Conservation (phyloP, 2,113 vertebrate genomes). For the Chloroceryle aenea region DNA sequence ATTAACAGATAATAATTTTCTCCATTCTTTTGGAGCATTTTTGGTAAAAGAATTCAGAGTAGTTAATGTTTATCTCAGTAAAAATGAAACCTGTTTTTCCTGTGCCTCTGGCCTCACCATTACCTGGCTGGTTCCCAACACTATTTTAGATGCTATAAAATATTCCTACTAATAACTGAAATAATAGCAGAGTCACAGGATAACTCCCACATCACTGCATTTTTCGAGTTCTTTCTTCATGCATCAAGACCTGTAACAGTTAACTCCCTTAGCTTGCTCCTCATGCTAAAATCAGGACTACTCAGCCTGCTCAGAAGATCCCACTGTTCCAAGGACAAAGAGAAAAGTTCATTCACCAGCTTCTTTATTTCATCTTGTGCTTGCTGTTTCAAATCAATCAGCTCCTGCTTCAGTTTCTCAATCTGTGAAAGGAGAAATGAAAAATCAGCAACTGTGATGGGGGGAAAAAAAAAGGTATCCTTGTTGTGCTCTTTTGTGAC, state of each 20-base stretch:
- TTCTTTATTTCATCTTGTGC: conserved; percentile 75
- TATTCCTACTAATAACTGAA: background rate
- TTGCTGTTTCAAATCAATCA: conserved; percentile 70
- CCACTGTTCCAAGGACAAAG: background rate
- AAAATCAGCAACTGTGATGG: background rate
- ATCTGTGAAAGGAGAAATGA: conserved; percentile 72
- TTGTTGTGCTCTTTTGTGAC: background rate
- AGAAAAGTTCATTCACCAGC: conserved; percentile 70
- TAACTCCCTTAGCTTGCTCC: background rate
- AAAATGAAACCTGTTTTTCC: background rate
- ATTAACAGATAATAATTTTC: background rate
- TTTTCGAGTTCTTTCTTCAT: background rate
- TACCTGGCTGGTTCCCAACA: background rate
- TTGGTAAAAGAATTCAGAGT: background rate
- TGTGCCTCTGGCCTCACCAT: background rate
- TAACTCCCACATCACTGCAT: background rate
- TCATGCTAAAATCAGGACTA: background rate
- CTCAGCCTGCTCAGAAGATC: background rate
- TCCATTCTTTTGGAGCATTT: background rate
- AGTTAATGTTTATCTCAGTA: background rate
- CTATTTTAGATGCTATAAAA: background rate
- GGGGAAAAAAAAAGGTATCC: background rate
- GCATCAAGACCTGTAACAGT: background rate
- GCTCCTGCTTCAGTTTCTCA: conserved; percentile 73
- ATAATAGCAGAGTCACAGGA: background rate